Base-by-base conservation (phyloP, 2,113 vertebrate species). In the Prionailurus bengalensis region DNA sequence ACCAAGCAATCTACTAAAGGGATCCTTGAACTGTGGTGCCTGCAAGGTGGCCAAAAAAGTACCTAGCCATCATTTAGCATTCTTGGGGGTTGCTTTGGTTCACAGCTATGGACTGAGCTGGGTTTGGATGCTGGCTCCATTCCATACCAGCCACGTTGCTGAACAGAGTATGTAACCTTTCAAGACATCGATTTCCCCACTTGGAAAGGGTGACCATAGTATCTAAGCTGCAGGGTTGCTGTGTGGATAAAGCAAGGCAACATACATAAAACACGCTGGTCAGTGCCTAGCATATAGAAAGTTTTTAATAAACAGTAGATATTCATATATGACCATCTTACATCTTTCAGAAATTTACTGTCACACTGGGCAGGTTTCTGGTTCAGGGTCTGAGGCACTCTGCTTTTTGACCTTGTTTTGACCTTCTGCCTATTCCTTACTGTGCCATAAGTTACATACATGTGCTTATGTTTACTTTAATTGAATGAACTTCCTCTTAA, bases 341-440 rank as follows among this genome's bases (percentile, higher is more conserved):
- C 9, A 58, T 73, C 51, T 66, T 85, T 68, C 70, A 92, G 33
- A 86, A 86, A 66, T 85, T 90, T 90, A 82, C 58, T 79, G n/a
- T 83, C 48, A n/a, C 27, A 39, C 0, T 53, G 39, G 68, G 55
- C 5, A 85, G 36, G 9, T 92, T 88, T 51, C 76, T 73, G 33
- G 71, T 21, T 45, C 53, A 31, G 5, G 4, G 29, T 7, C 71
- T 86, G 71, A 95, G 79, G 23, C 14, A 81, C 13, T 68, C 39
- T 27, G 58, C 29, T 86, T 3, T n/a, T 48, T 83, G 63, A 33
- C 58, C 68, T 89, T 66, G n/a, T 58, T 89, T 85, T 55, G 88
- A 89, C 71, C 8, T 3, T 3, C 31, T 27, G 65, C 4, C 51
- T 17, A 36, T 29, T 78, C n/a, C 14, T 81, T 68, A 27, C 53